These are phyloP conservation scores for Larimichthys crocea DNA, from an alignment of 2,113 vertebrate species.

Conservation along the genomic window DNA sequence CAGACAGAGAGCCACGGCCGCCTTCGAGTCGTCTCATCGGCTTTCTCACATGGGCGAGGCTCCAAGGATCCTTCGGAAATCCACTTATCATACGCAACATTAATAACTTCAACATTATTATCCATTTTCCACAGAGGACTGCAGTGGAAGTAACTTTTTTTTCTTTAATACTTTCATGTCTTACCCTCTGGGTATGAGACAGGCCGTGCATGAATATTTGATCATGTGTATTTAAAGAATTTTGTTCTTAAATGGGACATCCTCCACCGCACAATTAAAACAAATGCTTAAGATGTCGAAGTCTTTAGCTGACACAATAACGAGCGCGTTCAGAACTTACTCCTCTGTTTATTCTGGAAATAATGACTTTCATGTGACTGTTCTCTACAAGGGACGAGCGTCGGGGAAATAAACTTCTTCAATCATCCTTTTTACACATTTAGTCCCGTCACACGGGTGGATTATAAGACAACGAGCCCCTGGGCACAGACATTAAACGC, in stretches of 20 bases:
- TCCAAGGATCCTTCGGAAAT: conserved; percentile 46
- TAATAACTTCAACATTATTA: conserved; percentile 53
- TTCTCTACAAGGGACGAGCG: conserved; percentile 3
- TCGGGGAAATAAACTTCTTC: not conserved
- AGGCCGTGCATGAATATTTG: conserved; percentile 62
- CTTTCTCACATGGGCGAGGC: conserved; percentile 22
- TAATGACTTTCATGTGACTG: conserved; percentile 28
- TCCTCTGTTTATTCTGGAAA: conserved; percentile 23
- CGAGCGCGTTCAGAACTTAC: conserved; percentile 8
- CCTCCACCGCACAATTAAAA: conserved; percentile 45
- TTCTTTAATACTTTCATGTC: conserved; percentile 52
- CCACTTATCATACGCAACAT: conserved; percentile 61
- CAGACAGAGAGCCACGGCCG: conserved; percentile 12
- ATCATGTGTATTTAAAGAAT: conserved; percentile 65
- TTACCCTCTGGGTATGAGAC: conserved; percentile 49
- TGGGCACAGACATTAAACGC: not conserved
- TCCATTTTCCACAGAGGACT: conserved; percentile 32
- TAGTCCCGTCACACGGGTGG: not conserved
- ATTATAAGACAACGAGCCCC: not conserved
- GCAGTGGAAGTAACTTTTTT: conserved; percentile 43
- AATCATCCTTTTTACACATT: not conserved
- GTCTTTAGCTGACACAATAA: conserved; percentile 49
- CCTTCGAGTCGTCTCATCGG: conserved; percentile 31
- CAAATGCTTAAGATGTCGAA: conserved; percentile 32
- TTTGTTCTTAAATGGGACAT: conserved; percentile 61